Conservation (phyloP, 2,888 invertebrate species). For the Frankliniella fusca region DNA sequence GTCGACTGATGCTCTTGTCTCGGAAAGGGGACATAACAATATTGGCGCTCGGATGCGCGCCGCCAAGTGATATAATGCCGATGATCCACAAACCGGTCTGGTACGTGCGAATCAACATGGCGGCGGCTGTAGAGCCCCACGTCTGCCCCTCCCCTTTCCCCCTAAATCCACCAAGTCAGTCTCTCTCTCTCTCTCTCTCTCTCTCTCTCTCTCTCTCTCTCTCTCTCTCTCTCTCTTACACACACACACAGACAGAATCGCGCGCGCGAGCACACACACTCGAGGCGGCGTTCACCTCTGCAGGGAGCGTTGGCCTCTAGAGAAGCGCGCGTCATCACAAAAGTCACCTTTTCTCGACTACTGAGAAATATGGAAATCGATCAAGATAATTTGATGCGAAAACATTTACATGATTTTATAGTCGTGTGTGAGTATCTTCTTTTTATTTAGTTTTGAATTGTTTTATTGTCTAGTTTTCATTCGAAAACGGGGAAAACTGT, state of each 20-base stretch:
- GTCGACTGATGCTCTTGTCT: not conserved
- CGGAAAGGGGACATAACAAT: not conserved
- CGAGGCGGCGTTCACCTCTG: conserved; percentile 17
- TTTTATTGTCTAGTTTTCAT: too few relatives aligned
- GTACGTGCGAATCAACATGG: too few relatives aligned
- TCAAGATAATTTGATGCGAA: too few relatives aligned
- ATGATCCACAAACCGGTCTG: too few relatives aligned
- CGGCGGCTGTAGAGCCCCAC: too few relatives aligned
- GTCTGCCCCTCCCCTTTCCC: not conserved
- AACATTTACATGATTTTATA: too few relatives aligned
- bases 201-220: not conserved
- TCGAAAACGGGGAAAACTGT: too few relatives aligned
- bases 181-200: conserved; percentile 1
- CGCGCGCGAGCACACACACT: not conserved
- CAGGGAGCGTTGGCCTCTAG: not conserved
- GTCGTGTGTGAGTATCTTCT: too few relatives aligned
- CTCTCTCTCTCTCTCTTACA: too few relatives aligned
- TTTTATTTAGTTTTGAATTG: too few relatives aligned
- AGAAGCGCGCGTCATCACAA: not conserved
- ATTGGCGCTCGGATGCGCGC: not conserved
- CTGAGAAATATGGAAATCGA: too few relatives aligned
- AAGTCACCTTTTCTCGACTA: not conserved
- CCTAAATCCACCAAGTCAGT: not conserved
- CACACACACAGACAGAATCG: not conserved
- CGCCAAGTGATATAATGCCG: not conserved